Conservation (phyloP, 2,888 invertebrate genomes). For the Sialis fuliginosa region DNA sequence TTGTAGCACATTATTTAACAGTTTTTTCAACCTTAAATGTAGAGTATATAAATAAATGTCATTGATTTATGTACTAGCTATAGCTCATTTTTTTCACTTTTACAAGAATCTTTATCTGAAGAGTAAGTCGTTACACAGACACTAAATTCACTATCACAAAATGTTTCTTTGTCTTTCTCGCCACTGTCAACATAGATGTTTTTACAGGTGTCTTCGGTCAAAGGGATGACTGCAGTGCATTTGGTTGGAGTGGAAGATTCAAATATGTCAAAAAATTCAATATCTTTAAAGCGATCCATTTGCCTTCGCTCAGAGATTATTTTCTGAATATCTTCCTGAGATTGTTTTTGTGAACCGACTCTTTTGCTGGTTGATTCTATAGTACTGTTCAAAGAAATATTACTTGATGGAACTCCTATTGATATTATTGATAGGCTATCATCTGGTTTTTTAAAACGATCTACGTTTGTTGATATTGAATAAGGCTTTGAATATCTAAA, state of each 20-base stretch:
- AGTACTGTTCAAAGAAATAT: not conserved
- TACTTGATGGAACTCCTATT: not conserved
- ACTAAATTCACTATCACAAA: no score
- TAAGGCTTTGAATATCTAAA: no score
- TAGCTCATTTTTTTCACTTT: no score
- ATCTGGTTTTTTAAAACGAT: not conserved
- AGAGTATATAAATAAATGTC: no score
- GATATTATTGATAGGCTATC: not conserved
- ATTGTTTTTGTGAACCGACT: slow-evolving; percentile 10
- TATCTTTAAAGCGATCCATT: slow-evolving; percentile 27
- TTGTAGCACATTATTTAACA: no score
- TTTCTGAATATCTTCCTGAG: slow-evolving; percentile 36
- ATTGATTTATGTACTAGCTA: no score
- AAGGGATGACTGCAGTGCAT: not conserved
- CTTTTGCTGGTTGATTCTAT: not conserved
- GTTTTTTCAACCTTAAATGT: no score
- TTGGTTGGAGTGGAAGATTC: slow-evolving; percentile 13
- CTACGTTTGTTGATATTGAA: not conserved
- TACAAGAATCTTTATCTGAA: no score
- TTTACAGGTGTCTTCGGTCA: no score
- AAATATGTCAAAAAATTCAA: slow-evolving; percentile 22
- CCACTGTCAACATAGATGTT: no score
- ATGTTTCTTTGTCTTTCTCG: no score
- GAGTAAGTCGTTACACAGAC: no score
- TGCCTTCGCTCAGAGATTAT: slow-evolving; percentile 42